Conservation (phyloP, 2,113 vertebrate genomes). For the Amphiprion percula region DNA sequence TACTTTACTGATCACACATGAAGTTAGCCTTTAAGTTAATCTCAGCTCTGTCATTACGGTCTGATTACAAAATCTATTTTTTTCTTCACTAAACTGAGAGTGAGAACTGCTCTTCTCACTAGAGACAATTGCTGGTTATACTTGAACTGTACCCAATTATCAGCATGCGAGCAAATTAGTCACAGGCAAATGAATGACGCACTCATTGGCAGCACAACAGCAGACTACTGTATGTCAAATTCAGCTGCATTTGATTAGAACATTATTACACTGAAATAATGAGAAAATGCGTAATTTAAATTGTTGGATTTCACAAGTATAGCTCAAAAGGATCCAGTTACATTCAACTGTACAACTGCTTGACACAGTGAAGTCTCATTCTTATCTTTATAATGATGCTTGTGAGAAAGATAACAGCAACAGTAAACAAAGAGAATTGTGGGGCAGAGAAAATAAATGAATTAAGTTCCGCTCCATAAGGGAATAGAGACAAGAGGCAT, state of each 20-base stretch:
- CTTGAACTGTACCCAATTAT: constrained; percentile 50
- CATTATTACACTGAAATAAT: constrained; percentile 39
- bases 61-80: constrained; percentile 28
- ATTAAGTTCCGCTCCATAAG: constrained; percentile 42
- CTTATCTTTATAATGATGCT: constrained; percentile 51
- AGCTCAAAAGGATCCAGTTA: constrained; percentile 41
- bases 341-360: constrained; percentile 9
- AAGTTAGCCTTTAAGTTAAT: constrained; percentile 30
- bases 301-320: constrained; percentile 16
- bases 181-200: constrained; percentile 39
- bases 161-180: constrained; percentile 47
- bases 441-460: constrained; percentile 31
- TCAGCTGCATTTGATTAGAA: constrained; percentile 44
- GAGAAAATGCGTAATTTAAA: constrained; percentile 30
- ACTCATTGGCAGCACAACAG: constrained; percentile 26
- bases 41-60: neutral
- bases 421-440: constrained; percentile 37
- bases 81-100: constrained; percentile 20
- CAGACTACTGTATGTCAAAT: constrained; percentile 37
- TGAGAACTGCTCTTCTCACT: constrained; percentile 9
- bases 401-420: constrained; percentile 33
- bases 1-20: constrained; percentile 43
- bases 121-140: constrained; percentile 46
- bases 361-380: constrained; percentile 23
- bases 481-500: constrained; percentile 37